Percentiles rank a stretch among this genome's conserved stretches.
Conservation (phyloP, 2,113 vertebrate species). For the Myodes glareolus region DNA sequence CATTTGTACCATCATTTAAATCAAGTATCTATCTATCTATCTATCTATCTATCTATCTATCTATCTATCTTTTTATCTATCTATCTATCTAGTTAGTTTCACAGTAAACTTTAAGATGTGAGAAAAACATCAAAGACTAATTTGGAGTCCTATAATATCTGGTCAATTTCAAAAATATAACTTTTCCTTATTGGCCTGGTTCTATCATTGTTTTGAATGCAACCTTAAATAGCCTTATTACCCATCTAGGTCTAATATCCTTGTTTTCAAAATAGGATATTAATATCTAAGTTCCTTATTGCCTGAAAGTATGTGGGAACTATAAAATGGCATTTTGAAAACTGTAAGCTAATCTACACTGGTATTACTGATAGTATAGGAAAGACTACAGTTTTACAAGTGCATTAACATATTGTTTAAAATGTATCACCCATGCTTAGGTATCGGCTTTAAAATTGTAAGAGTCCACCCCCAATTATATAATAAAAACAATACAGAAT, state of each 20-base stretch:
- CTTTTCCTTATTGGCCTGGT: neutral
- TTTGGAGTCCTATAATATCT: neutral
- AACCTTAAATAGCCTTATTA: neutral
- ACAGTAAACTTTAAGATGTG: neutral
- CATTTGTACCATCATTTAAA: neutral
- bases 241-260: constrained; percentile 6
- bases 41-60: too few relatives aligned
- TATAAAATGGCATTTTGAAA: constrained; percentile 1
- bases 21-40: neutral
- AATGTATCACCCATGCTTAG: neutral
- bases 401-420: constrained; percentile 16
- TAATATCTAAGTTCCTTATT: neutral
- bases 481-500: constrained; percentile 19
- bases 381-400: constrained; percentile 31
- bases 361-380: neutral
- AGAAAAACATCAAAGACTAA: neutral
- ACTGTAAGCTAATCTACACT: neutral
- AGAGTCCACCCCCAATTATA: constrained; percentile 20
- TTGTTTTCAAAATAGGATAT: constrained; percentile 38
- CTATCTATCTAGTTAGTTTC: neutral
- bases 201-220: constrained; percentile 8
- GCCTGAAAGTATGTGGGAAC: neutral
- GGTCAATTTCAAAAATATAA: constrained; percentile 2
- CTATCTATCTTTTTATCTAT: too few relatives aligned
- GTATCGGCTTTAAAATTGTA: constrained; percentile 1